phyloP scores from a whole-genome alignment of 92 coral and sea anemone species.

The Actinernus sp. region DNA sequence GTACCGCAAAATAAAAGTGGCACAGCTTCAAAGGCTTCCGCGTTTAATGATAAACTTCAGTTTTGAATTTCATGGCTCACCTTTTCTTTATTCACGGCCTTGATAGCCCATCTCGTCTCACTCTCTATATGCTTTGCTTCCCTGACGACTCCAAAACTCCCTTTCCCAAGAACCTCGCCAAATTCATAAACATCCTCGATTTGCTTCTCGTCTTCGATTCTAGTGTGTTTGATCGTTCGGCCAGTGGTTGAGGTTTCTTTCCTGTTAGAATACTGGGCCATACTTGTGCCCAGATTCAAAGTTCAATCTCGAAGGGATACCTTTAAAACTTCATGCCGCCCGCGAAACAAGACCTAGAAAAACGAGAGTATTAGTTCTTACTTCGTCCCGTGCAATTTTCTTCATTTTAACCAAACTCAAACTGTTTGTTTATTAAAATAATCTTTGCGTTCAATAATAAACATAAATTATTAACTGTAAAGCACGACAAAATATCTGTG shows the following conservation, averaged over 20 bases:
- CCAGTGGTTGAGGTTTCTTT: conserved; percentile 56
- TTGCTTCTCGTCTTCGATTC: conserved; percentile 95
- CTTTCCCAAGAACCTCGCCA: conserved; percentile 89
- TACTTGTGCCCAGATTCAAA: conserved; percentile 39
- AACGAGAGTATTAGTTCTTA: no score
- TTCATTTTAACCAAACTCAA: neutral
- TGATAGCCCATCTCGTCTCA: conserved; percentile 90
- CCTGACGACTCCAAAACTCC: conserved; percentile 98
- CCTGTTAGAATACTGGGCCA: conserved; percentile 68
- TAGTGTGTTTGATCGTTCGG: conserved; percentile 84
- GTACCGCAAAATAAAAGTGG: no score
- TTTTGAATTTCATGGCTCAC: conserved; percentile 31
- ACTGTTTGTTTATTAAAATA: no score
- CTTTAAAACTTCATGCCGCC: no score
- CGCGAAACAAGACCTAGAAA: no score
- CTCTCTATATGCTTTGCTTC: conserved; percentile 86
- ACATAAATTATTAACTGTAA: no score
- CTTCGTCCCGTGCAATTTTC: neutral
- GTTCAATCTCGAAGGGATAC: no score
- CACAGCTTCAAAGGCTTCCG: conserved; percentile 1
- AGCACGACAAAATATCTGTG: no score
- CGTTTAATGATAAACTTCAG: neutral
- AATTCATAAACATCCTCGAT: conserved; percentile 94
- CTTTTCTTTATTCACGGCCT: conserved; percentile 98
- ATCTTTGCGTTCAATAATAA: neutral